Evolutionary conservation across 2,113 vertebrate genomes (phyloP).

Genomic region (Perca fluviatilis): DNA sequence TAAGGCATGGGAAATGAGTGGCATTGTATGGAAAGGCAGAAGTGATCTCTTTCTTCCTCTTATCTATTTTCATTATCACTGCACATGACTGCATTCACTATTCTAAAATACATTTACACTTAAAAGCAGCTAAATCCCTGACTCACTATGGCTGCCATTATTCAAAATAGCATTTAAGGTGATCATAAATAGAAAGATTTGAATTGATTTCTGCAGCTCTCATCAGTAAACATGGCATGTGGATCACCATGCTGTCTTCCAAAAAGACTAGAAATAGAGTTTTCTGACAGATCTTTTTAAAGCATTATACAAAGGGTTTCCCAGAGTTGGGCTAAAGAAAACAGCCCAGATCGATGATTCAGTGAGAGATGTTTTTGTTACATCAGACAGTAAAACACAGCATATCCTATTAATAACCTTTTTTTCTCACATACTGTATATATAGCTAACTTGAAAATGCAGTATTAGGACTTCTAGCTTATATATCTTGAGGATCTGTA

Average conservation of each 20-base stretch:
- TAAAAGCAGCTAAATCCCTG: conserved; percentile 5
- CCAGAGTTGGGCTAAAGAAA: conserved; percentile 8
- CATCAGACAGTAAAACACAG: neutral
- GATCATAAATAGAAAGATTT: neutral
- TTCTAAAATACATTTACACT: neutral
- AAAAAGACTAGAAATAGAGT: neutral
- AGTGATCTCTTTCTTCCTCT: conserved; percentile 61
- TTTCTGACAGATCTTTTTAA: neutral
- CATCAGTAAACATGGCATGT: neutral
- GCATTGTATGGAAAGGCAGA: conserved; percentile 53
- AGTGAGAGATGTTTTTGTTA: conserved; percentile 1
- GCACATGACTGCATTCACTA: conserved; percentile 22
- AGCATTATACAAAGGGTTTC: conserved; percentile 9
- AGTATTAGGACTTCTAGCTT: neutral
- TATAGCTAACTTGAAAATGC: neutral
- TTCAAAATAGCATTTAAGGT: conserved; percentile 31
- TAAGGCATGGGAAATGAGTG: conserved; percentile 37
- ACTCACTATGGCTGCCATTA: neutral
- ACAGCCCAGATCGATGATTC: neutral
- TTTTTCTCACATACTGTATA: neutral
- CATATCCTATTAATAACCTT: neutral
- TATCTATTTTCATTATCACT: conserved; percentile 51
- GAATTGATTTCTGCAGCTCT: neutral
- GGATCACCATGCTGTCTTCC: neutral
- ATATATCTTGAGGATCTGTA: neutral